phyloP scores from a whole-genome alignment of 2,888 invertebrate genomes.

The Limnephilus rhombicus region DNA sequence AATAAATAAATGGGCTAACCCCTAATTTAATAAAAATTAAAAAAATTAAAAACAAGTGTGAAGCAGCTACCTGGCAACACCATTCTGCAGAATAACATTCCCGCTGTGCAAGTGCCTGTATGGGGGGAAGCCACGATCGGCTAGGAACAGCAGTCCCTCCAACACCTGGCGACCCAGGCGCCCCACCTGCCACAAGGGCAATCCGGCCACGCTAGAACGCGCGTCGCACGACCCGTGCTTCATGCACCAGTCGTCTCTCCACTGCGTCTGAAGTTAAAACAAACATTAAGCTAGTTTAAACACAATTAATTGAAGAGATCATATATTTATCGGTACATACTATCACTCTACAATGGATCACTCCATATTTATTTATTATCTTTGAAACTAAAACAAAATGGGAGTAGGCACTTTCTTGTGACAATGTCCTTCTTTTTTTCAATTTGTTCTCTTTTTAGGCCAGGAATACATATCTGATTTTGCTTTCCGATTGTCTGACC shows the following conservation, averaged over 20 bases:
- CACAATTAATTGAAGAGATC: neutral
- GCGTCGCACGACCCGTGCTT: slow-evolving; percentile 82
- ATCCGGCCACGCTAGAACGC: slow-evolving; percentile 72
- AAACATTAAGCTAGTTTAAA: neutral
- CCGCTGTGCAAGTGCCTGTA: slow-evolving; percentile 93
- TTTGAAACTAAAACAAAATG: neutral
- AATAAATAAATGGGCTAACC: neutral
- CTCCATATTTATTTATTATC: neutral
- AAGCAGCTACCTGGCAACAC: slow-evolving; percentile 86
- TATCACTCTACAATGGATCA: neutral
- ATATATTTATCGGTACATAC: neutral
- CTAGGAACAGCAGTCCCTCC: slow-evolving; percentile 90
- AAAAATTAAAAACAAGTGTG: slow-evolving; percentile 56
- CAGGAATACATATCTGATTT: too few relatives aligned
- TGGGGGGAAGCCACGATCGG: slow-evolving; percentile 91
- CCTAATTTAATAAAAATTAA: neutral
- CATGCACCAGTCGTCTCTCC: slow-evolving; percentile 87
- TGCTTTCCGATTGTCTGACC: too few relatives aligned
- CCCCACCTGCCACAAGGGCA: slow-evolving; percentile 89
- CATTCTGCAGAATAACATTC: slow-evolving; percentile 94
- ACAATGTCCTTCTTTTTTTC: neutral
- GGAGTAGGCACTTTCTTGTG: neutral
- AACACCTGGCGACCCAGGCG: slow-evolving; percentile 92
- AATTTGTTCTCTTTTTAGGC: too few relatives aligned
- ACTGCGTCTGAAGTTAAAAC: slow-evolving; percentile 79